A percentile compares a stretch with the other conserved stretches of the same genome.
Evolutionary conservation across 2,888 invertebrate species (phyloP).

Genomic region (Caenorhabditis japonica): DNA sequence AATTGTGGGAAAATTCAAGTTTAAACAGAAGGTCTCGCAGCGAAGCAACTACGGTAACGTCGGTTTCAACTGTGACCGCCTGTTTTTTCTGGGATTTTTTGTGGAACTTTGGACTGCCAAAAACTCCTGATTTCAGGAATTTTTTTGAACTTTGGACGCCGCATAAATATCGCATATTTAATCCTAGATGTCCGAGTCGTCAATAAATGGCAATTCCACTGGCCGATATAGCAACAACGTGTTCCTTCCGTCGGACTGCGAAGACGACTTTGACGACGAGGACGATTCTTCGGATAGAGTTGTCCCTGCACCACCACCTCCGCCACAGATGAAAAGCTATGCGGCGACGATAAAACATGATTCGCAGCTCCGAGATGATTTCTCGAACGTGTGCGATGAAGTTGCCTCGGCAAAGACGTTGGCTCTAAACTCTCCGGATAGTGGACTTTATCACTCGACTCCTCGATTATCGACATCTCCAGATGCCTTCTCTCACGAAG

Average conservation of each 20-base stretch:
- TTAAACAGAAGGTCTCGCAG: too few species aligned
- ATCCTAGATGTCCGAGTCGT: constrained; percentile 28
- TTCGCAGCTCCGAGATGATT: too few species aligned
- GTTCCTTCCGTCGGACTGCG: constrained; percentile 4
- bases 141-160: too few species aligned
- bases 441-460: constrained; percentile 1
- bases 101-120: too few species aligned
- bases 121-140: too few species aligned
- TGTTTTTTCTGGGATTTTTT: too few species aligned
- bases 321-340: constrained; percentile 36
- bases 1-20: too few species aligned
- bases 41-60: too few species aligned
- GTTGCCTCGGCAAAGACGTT: background rate
- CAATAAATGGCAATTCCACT: constrained; percentile 13
- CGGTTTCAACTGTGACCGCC: too few species aligned
- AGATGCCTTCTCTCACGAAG: background rate
- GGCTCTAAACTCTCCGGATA: constrained; percentile 4
- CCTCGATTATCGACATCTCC: constrained; percentile 9
- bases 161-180: too few species aligned
- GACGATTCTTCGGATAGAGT: constrained; percentile 2
- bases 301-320: constrained; percentile 48
- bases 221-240: constrained; percentile 12
- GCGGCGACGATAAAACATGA: constrained; percentile 50
- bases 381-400: too few species aligned
- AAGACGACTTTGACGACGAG: constrained; percentile 19